A percentile compares a stretch with the other conserved stretches of the same genome.
phyloP scores from a whole-genome alignment of 1,140 invertebrate genomes.

The Drosophila athabasca region DNA sequence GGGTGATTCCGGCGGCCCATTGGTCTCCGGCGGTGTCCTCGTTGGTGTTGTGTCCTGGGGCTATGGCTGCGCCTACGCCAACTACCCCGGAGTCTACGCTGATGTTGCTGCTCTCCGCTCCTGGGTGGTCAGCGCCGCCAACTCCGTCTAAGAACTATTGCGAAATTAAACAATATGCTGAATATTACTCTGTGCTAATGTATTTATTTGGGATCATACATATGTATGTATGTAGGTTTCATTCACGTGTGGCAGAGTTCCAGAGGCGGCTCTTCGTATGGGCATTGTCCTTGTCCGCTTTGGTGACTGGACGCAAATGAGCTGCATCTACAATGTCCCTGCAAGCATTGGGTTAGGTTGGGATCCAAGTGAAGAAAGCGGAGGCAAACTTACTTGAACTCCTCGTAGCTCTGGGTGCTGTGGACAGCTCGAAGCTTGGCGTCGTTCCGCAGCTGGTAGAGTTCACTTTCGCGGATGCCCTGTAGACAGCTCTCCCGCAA shows the following conservation, averaged over 20 bases:
- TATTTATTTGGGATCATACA: constrained; percentile 41
- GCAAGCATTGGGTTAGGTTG: neutral
- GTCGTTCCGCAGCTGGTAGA: constrained; percentile 86
- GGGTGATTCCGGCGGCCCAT: constrained; percentile 84
- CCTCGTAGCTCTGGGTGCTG: constrained; percentile 85
- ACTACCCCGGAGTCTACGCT: constrained; percentile 86
- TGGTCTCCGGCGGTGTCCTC: constrained; percentile 70
- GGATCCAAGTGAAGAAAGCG: no score
- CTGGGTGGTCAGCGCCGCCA: constrained; percentile 53
- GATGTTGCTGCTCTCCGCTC: constrained; percentile 74
- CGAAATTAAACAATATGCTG: constrained; percentile 18
- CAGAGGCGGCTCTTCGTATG: constrained; percentile 75
- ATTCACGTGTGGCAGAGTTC: constrained; percentile 71
- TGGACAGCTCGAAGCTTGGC: constrained; percentile 86
- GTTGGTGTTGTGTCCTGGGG: constrained; percentile 88
- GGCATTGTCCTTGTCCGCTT: constrained; percentile 79
- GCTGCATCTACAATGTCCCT: constrained; percentile 85
- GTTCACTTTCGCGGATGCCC: constrained; percentile 83
- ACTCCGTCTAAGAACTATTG: constrained; percentile 9
- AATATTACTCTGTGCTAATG: neutral
- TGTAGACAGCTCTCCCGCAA: constrained; percentile 59
- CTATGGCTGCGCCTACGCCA: constrained; percentile 85
- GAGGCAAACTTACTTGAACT: constrained; percentile 84
- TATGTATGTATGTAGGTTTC: neutral
- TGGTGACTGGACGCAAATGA: constrained; percentile 83